Conservation (phyloP, 2,113 vertebrate species). For the Cynocephalus volans region DNA sequence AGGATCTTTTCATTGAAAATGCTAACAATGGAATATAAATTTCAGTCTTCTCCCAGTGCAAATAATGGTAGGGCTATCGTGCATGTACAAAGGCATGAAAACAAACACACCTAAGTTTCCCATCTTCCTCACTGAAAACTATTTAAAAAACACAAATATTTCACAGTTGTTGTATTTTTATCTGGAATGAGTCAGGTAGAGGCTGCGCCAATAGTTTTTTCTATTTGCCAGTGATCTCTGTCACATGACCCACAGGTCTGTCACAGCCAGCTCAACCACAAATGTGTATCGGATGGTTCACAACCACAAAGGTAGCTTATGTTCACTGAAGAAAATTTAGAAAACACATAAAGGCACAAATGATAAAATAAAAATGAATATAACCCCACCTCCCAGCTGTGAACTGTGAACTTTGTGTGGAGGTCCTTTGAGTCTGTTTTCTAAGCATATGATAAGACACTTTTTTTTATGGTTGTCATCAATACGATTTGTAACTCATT, state of each 20-base stretch:
- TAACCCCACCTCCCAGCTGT: background rate
- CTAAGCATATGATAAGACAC: background rate
- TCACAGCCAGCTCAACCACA: background rate
- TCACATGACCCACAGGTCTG: background rate
- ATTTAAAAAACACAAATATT: background rate
- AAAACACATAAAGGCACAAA: background rate
- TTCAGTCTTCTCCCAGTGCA: background rate
- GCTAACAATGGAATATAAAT: background rate
- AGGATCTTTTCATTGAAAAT: conserved; percentile 25
- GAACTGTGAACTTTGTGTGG: background rate
- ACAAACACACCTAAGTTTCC: background rate
- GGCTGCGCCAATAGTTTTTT: background rate
- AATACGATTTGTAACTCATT: background rate
- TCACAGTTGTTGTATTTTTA: background rate
- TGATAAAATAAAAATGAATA: background rate
- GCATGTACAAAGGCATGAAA: background rate
- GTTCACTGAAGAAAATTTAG: background rate
- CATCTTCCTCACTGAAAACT: background rate
- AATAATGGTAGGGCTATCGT: background rate
- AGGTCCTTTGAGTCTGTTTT: background rate
- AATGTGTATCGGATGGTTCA: background rate
- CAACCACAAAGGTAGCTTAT: background rate
- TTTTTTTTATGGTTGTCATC: background rate
- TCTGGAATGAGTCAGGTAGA: background rate
- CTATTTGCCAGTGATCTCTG: background rate